A percentile compares a stretch with the other conserved stretches of the same genome.
phyloP scores from a whole-genome alignment of 2,113 vertebrate species.

The Prunella himalayana region DNA sequence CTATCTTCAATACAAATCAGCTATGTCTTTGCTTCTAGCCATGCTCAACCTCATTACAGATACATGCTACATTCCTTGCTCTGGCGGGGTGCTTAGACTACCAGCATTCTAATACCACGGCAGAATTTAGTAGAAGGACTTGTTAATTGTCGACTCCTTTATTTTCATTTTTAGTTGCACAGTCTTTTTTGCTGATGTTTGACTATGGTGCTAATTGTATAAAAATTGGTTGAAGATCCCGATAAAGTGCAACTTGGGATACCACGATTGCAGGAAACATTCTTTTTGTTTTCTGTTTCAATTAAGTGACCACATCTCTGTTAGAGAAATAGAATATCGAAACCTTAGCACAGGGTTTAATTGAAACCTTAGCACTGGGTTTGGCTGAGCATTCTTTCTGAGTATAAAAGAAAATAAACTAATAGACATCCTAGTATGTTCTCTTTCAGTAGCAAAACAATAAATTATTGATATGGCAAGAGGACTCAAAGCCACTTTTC shows the following conservation, averaged over 20 bases:
- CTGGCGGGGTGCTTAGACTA: neutral
- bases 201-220: neutral
- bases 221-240: neutral
- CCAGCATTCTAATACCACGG: conserved; percentile 23
- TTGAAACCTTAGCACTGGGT: neutral
- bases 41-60: conserved; percentile 60
- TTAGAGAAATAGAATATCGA: conserved; percentile 1
- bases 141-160: neutral
- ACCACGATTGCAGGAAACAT: neutral
- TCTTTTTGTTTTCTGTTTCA: conserved; percentile 37
- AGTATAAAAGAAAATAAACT: conserved; percentile 9
- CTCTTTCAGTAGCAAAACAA: neutral
- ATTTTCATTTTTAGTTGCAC: neutral
- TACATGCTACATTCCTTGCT: conserved; percentile 22
- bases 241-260: neutral
- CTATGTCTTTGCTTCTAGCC: conserved; percentile 64
- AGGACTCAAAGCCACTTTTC: conserved; percentile 9
- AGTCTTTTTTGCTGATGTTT: neutral
- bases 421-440: neutral
- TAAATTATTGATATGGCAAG: neutral
- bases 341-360: neutral
- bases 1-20: conserved; percentile 55
- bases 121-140: conserved; percentile 39
- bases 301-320: neutral
- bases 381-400: neutral